A percentile compares a stretch with the other conserved stretches of the same genome.
Conservation (phyloP, 2,888 invertebrate species). For the Sphecodes monilicornis region DNA sequence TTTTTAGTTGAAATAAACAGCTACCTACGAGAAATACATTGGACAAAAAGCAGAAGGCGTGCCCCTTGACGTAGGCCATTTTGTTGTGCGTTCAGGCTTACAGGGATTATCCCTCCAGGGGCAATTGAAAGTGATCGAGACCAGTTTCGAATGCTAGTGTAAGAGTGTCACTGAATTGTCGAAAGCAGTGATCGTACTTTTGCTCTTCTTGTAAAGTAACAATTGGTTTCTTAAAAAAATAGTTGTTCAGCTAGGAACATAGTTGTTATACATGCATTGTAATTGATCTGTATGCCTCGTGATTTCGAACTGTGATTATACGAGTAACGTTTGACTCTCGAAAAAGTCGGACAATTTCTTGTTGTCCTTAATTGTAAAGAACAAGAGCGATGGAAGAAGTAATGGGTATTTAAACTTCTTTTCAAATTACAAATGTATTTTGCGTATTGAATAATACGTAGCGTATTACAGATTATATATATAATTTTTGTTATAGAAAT, state of each 20-base stretch:
- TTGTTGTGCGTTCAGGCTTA: conserved; percentile 74
- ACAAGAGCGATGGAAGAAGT: conserved; percentile 50
- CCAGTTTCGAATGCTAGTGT: conserved; percentile 10
- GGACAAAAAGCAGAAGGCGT: conserved; percentile 66
- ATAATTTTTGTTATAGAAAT: conserved; percentile 71
- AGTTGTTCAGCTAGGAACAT: background rate
- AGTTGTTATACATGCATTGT: background rate
- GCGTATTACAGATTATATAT: conserved; percentile 7
- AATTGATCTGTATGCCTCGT: conserved; percentile 1
- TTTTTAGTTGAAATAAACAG: background rate
- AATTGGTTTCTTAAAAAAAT: background rate
- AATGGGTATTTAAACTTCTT: conserved; percentile 47
- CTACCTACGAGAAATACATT: background rate
- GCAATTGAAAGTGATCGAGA: conserved; percentile 54
- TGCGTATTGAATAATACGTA: background rate
- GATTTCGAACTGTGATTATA: conserved; percentile 9
- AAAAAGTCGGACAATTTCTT: background rate
- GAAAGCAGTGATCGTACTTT: background rate
- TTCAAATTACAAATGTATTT: background rate
- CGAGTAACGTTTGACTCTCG: conserved; percentile 7
- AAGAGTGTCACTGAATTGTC: conserved; percentile 26
- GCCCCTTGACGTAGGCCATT: conserved; percentile 82
- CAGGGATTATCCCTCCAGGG: conserved; percentile 77
- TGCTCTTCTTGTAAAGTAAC: background rate
- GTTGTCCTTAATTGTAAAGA: conserved; percentile 11